Evolutionary conservation across 2,113 vertebrate species (phyloP), one percentile per base, ranked within the genome.

Genomic region (Gnathonemus echidnorhynchus): DNA sequence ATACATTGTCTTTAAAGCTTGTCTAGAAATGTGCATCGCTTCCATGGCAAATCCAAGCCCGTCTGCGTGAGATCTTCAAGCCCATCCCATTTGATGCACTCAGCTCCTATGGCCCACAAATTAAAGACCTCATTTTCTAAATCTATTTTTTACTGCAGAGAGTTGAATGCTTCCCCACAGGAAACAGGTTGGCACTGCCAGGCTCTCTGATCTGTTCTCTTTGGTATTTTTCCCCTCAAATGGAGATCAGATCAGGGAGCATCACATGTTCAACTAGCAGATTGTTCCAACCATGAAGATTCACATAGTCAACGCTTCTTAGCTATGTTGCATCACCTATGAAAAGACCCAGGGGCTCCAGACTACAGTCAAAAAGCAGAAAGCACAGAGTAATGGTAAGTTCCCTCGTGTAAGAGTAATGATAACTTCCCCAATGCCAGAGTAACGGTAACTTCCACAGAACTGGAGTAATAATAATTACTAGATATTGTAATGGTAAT

Each of bases 171-270:
- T 87, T 35, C 48, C 92, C 66, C 91, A 90, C 91, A 93, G 92
- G 90, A 94, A 91, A 89, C 89, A 91, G 90, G 93, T 91, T 90
- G 91, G 91, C 91, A 92, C 92, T 90, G 89, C 92, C 35, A 19
- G n/a, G 56, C 90, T 86, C 91, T 92, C 91, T 90, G 52, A 89
- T 94, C 92, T 93, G 90, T 92, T 92, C 92, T 89, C 90, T 90
- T 77, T 90, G 24, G 56, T 46, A 48, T 90, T 66, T 90, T 66
- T n/a, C n/a, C 39, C 84, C 45, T 48, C 13, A 80, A 80, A 42
- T 19, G 11, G 13, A 42, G 74, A 39, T 77, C 74, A 91, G 39
- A 49, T 35, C 48, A 31, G n/a, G 9, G 46, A 19, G 27, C 11
- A 7, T 86, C 83, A 52, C n/a, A 66, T 42, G 39, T 66, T 66